Conservation (phyloP, 2,888 invertebrate species). For the Calameuta pallipes region DNA sequence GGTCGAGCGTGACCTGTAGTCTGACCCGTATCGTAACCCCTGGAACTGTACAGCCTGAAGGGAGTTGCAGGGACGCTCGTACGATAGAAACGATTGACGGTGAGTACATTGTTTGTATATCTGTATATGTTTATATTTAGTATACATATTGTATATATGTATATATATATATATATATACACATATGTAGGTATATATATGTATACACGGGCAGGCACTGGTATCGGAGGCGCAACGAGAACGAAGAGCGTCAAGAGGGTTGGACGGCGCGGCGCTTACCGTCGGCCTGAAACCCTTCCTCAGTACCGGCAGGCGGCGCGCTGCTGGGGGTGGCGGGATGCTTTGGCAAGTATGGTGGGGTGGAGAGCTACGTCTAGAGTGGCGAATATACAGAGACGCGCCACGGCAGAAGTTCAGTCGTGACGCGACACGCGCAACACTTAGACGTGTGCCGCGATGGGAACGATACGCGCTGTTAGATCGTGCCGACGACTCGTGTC, state of each 20-base stretch:
- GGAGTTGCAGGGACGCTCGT: not conserved
- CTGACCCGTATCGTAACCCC: not conserved
- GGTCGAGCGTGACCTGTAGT: constrained; percentile 5
- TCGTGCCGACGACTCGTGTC: constrained; percentile 5
- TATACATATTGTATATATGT: not conserved
- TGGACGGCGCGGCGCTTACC: constrained; percentile 37
- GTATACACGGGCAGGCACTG: not conserved
- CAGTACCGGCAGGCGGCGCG: constrained; percentile 30
- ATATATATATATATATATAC: no score
- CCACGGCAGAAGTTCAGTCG: constrained; percentile 58
- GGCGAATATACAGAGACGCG: constrained; percentile 52
- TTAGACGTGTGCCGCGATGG: constrained; percentile 14
- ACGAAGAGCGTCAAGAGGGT: constrained; percentile 27
- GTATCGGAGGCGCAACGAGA: constrained; percentile 19
- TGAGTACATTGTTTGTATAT: not conserved
- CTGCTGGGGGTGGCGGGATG: constrained; percentile 24
- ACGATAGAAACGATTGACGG: not conserved
- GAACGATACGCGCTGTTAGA: not conserved
- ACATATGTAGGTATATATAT: no score
- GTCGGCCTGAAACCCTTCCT: constrained; percentile 9
- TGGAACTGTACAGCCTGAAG: not conserved
- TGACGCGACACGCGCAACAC: constrained; percentile 61
- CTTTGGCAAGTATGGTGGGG: constrained; percentile 12
- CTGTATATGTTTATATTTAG: not conserved
- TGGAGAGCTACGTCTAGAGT: not conserved